Conservation (phyloP, 2,113 vertebrate genomes). For the Nothoprocta pentlandii region DNA sequence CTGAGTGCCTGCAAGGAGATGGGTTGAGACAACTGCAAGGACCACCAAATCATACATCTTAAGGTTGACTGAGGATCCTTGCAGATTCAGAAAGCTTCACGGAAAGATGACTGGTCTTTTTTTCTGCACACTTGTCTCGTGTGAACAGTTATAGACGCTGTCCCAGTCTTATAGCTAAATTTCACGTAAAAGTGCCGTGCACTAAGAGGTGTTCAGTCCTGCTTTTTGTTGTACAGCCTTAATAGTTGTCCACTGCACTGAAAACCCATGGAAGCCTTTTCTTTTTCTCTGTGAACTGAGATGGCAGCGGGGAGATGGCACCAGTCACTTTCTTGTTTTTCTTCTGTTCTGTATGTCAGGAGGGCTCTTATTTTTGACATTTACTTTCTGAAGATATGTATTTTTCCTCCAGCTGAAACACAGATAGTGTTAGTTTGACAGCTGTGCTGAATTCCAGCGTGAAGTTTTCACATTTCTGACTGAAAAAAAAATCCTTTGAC, state of each 20-base stretch:
- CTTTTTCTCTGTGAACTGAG: neutral
- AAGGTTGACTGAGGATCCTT: neutral
- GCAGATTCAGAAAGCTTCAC: neutral
- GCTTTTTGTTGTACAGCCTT: neutral
- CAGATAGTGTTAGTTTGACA: neutral
- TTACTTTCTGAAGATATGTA: neutral
- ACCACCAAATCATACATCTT: neutral
- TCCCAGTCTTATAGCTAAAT: neutral
- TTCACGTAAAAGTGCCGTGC: neutral
- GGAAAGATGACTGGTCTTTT: neutral
- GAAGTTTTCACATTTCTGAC: neutral
- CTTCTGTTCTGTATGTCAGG: neutral
- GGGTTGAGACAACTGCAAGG: neutral
- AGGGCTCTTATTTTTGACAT: neutral
- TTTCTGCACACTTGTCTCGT: neutral
- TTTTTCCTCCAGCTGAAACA: neutral
- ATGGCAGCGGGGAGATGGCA: neutral
- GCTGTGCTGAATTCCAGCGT: neutral
- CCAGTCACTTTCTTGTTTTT: neutral
- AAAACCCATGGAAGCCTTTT: neutral
- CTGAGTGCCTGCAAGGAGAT: neutral
- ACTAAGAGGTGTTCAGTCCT: neutral
- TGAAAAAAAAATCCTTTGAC: neutral
- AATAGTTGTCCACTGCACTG: neutral
- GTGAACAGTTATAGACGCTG: neutral